These are phyloP conservation scores for Caenorhabditis sp. DNA, from an alignment of 2,888 invertebrate species.

Conservation along the genomic window DNA sequence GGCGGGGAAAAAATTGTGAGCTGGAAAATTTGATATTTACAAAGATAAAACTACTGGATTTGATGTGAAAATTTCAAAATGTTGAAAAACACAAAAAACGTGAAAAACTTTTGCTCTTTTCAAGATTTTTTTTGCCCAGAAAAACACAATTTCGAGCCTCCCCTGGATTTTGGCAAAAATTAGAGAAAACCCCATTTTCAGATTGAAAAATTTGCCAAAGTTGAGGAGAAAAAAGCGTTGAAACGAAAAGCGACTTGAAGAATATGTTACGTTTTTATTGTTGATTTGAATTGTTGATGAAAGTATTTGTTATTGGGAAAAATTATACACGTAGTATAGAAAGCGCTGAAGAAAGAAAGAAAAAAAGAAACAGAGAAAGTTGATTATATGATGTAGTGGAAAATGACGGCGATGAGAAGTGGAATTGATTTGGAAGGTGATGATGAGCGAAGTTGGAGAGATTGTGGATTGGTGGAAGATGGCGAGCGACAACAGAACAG, in stretches of 20 bases:
- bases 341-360: neutral
- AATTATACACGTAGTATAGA: constrained; percentile 4
- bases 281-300: constrained; percentile 3
- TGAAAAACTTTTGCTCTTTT: no score
- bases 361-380: neutral
- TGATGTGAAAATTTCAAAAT: no score
- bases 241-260: constrained; percentile 12
- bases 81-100: no score
- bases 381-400: neutral
- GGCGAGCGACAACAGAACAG: constrained; percentile 49
- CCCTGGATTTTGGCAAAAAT: neutral
- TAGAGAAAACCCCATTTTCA: constrained; percentile 6
- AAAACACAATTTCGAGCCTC: no score
- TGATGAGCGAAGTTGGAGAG: constrained; percentile 27
- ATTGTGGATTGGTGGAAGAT: constrained; percentile 15
- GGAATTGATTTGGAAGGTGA: no score
- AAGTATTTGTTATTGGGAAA: neutral
- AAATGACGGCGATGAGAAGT: no score
- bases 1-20: no score
- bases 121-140: no score
- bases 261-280: constrained; percentile 12
- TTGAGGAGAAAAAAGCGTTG: constrained; percentile 33
- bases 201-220: constrained; percentile 40
- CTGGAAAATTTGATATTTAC: no score
- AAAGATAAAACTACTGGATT: no score